Conservation (phyloP, 1,140 invertebrate species). For the Mercenaria mercenaria region DNA sequence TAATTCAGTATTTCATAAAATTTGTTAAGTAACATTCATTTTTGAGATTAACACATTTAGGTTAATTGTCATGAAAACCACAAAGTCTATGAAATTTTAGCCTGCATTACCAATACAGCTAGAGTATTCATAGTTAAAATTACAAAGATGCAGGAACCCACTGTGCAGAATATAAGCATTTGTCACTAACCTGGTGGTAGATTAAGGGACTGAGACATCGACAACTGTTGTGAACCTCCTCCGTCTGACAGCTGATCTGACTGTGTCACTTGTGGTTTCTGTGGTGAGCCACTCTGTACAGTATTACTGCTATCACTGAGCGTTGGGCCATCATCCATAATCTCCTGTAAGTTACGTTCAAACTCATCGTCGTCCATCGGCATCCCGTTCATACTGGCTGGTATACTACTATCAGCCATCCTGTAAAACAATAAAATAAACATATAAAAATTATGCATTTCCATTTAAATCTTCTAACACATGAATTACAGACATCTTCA, state of each 20-base stretch:
- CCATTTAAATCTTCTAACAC: too few relatives aligned
- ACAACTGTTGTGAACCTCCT: constrained; percentile 64
- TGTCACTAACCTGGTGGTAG: background rate
- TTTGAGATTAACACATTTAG: too few relatives aligned
- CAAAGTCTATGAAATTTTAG: too few relatives aligned
- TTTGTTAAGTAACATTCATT: too few relatives aligned
- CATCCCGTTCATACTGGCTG: constrained; percentile 65
- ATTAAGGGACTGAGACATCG: constrained; percentile 75
- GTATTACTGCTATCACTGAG: constrained; percentile 92
- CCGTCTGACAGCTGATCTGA: constrained; percentile 62
- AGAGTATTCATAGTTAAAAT: too few relatives aligned
- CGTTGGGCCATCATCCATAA: constrained; percentile 93
- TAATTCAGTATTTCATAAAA: too few relatives aligned
- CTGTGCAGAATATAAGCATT: too few relatives aligned
- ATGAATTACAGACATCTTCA: background rate
- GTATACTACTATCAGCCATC: constrained; percentile 69
- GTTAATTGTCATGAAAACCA: too few relatives aligned
- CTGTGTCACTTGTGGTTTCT: constrained; percentile 76
- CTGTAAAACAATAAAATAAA: constrained; percentile 5
- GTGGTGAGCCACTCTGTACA: constrained; percentile 90
- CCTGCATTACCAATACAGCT: too few relatives aligned
- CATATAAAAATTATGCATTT: background rate
- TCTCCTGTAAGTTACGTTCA: constrained; percentile 94
- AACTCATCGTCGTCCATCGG: constrained; percentile 81
- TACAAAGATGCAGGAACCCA: too few relatives aligned